Base-by-base conservation (phyloP, 2,113 vertebrate genomes). In the Mesembrinibis cayennensis region DNA sequence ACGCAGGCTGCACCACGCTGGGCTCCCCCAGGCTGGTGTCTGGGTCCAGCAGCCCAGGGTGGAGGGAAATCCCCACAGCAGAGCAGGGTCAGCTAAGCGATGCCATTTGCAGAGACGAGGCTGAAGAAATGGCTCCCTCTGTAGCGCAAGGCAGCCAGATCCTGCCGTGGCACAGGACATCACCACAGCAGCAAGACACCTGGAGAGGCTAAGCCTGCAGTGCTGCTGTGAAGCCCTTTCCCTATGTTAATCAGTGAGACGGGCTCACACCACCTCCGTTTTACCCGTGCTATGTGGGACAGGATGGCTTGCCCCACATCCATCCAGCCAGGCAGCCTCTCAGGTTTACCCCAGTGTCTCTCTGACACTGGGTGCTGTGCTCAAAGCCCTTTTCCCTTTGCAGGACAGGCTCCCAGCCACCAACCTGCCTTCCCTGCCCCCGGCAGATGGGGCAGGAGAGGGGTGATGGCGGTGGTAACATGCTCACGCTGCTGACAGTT, bases 211-310 rank as follows among this genome's bases (percentile, higher is more conserved):
- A 53, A 74, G 50, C 29, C 40, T 52, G 20, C 50, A 50, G 25
- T 26, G 8, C 13, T 82, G 79, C 52, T 63, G 34, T 6, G 21
- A 85, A 62, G 13, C 29, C 17, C 26, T 56, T 85, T 80, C 34
- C 36, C 13, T 4, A 1, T 4, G 22, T 23, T 53, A 40, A 18
- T 34, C 47, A 72, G 74, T 0, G 1, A 88, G 42, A 30, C 0
- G 19, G 53, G 34, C 14, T 61, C 45, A 53, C 14, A 45, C 29
- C 26, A 69, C 4, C 40, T 81, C 44, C n/a, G 34, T 8, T 45
- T 73, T 34, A 44, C 19, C 66, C 67, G 16, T 13, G 17, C n/a
- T 1, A 1, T 2, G 7, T 30, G 40, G 21, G 36, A 26, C 9
- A 16, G 7, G 25, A 50, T n/a, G 38, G 22, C 13, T 66, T 44